Conservation (phyloP, 2,888 invertebrate species). For the Hirtodrosophila duncani region DNA sequence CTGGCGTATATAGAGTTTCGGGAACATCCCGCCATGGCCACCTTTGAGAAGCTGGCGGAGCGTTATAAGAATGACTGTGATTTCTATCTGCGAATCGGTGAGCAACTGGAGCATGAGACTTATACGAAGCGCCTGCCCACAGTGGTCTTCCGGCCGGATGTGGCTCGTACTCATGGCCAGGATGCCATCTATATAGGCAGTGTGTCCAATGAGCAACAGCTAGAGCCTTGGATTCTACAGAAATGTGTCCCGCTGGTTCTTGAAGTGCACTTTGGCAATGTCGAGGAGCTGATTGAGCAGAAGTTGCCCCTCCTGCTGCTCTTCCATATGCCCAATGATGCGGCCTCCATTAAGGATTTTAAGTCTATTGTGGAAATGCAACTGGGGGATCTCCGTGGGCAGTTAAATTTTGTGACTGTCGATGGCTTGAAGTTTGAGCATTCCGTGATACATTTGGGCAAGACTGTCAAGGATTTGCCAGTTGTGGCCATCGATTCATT, state of each 20-base stretch:
- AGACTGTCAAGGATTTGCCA: slow-evolving; percentile 33
- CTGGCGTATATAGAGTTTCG: slow-evolving; percentile 37
- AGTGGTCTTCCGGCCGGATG: slow-evolving; percentile 41
- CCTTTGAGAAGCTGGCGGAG: slow-evolving; percentile 32
- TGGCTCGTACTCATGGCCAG: slow-evolving; percentile 28
- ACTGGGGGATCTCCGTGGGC: slow-evolving; percentile 9
- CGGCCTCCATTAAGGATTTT: slow-evolving; percentile 37
- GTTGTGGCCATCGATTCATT: slow-evolving; percentile 56
- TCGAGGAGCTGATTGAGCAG: slow-evolving; percentile 53
- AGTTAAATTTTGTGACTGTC: slow-evolving; percentile 40
- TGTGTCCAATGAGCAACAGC: not conserved
- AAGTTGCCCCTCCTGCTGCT: slow-evolving; percentile 39
- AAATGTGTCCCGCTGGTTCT: slow-evolving; percentile 43
- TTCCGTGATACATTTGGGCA: slow-evolving; percentile 40
- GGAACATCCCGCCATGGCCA: accelerated
- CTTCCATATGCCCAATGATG: slow-evolving; percentile 36
- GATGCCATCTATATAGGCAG: slow-evolving; percentile 22
- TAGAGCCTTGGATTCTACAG: slow-evolving; percentile 34
- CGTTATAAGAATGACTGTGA: slow-evolving; percentile 48
- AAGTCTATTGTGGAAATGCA: slow-evolving; percentile 52
- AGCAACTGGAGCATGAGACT: not conserved
- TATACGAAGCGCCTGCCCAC: slow-evolving; percentile 28
- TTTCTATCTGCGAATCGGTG: slow-evolving; percentile 35
- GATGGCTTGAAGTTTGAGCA: slow-evolving; percentile 38
- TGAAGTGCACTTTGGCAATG: slow-evolving; percentile 41